Conservation (phyloP, 2,888 invertebrate genomes). For the Choreutis nemorana region DNA sequence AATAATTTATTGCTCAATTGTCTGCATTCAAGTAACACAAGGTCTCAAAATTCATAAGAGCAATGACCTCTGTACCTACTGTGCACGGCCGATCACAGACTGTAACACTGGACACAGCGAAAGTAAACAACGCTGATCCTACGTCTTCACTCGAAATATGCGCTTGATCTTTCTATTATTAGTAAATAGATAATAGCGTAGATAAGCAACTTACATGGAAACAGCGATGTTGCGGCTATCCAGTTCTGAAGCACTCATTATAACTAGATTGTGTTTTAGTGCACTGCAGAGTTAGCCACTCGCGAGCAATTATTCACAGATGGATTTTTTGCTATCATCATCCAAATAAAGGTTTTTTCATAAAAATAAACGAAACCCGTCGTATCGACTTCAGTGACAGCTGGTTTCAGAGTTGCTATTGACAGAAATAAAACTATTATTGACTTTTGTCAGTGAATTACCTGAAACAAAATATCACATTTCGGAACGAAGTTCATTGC, state of each 20-base stretch:
- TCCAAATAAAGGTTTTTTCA: constrained; percentile 40
- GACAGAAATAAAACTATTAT: constrained; percentile 2
- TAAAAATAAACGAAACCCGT: constrained; percentile 33
- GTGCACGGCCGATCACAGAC: constrained; percentile 10
- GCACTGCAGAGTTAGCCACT: constrained; percentile 29
- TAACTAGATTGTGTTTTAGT: constrained; percentile 24
- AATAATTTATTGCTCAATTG: no score
- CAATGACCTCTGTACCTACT: no score
- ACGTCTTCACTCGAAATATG: constrained; percentile 20
- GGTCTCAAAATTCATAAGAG: no score
- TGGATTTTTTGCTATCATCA: constrained; percentile 54
- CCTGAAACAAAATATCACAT: no score
- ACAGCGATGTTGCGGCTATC: constrained; percentile 56
- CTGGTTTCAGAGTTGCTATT: constrained; percentile 10
- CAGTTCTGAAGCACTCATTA: constrained; percentile 56
- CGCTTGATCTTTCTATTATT: constrained; percentile 33
- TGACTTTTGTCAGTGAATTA: no score
- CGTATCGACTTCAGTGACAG: constrained; percentile 20
- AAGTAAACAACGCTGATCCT: constrained; percentile 23
- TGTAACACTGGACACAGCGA: constrained; percentile 12
- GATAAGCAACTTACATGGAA: constrained; percentile 62
- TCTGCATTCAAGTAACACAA: no score
- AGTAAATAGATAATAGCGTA: no score
- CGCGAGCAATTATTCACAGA: constrained; percentile 32
- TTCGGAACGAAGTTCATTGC: no score